These are phyloP conservation scores for Caenorhabditis sp. DNA, from an alignment of 2,888 invertebrate species.

Conservation along the genomic window DNA sequence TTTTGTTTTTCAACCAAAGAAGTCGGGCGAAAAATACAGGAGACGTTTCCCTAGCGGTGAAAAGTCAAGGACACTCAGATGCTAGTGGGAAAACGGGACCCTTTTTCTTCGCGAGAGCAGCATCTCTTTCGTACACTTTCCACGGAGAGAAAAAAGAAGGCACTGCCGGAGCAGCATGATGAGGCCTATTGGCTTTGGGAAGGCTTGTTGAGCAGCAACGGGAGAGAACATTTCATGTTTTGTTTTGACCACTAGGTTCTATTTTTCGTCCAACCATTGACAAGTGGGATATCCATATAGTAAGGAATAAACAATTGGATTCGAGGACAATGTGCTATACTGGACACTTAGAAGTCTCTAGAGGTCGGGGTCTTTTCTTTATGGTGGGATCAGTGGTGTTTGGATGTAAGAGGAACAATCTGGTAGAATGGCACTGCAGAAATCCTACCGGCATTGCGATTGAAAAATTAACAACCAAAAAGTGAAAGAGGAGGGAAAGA, in stretches of 20 bases:
- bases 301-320: slow-evolving; percentile 17
- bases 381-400: not conserved
- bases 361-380: slow-evolving; percentile 13
- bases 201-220: slow-evolving; percentile 28
- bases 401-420: not conserved
- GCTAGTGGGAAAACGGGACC: slow-evolving; percentile 21
- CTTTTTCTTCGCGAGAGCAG: slow-evolving; percentile 7
- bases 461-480: too few relatives aligned
- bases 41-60: slow-evolving; percentile 26
- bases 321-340: not conserved
- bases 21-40: slow-evolving; percentile 1
- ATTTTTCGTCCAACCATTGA: slow-evolving; percentile 9
- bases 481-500: too few relatives aligned
- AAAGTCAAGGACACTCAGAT: slow-evolving; percentile 48
- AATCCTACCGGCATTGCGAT: too few relatives aligned
- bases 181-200: slow-evolving; percentile 27
- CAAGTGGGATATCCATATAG: not conserved
- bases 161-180: slow-evolving; percentile 45
- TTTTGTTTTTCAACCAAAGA: not conserved
- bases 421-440: too few relatives aligned
- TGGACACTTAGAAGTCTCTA: not conserved
- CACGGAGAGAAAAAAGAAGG: slow-evolving; percentile 12
- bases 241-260: slow-evolving; percentile 23
- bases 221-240: slow-evolving; percentile 38
- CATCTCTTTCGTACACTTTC: slow-evolving; percentile 57